A percentile compares a stretch with the other conserved stretches of the same genome.
Evolutionary conservation across 2,113 vertebrate species (phyloP).

Genomic region (Phyllostomus discolor): DNA sequence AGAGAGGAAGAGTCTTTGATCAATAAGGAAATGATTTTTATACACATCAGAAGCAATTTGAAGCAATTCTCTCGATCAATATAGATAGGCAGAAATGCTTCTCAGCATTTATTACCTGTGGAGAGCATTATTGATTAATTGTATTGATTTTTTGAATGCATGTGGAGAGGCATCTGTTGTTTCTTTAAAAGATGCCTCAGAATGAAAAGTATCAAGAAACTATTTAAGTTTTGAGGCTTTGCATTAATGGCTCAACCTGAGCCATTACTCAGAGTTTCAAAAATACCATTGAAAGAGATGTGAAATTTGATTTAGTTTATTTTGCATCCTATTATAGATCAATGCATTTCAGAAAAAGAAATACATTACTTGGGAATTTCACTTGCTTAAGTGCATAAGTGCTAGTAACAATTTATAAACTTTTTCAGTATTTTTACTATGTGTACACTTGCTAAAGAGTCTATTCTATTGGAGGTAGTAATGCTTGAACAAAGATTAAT

Average conservation of each 20-base stretch:
- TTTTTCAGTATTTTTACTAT: conserved; percentile 7
- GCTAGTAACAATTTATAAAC: conserved; percentile 17
- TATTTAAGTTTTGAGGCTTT: conserved; percentile 75
- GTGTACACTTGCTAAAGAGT: neutral
- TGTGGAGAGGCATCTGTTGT: conserved; percentile 74
- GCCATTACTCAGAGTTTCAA: conserved; percentile 70
- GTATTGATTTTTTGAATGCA: conserved; percentile 80
- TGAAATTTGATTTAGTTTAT: conserved; percentile 68
- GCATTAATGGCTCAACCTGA: conserved; percentile 70
- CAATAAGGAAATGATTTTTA: conserved; percentile 86
- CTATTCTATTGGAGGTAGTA: neutral
- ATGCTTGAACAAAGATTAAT: neutral
- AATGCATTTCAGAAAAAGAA: conserved; percentile 44
- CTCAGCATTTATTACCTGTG: conserved; percentile 87
- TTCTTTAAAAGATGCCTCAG: conserved; percentile 75
- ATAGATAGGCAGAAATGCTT: conserved; percentile 86
- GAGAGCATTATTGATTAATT: conserved; percentile 82
- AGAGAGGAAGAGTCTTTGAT: conserved; percentile 78
- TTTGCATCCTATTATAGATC: conserved; percentile 51
- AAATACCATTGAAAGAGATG: conserved; percentile 59
- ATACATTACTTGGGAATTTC: conserved; percentile 24
- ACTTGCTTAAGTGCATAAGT: conserved; percentile 43
- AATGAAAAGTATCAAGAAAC: conserved; percentile 77
- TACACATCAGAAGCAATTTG: conserved; percentile 86
- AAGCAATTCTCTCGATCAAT: conserved; percentile 84